phyloP scores from a whole-genome alignment of 2,888 invertebrate species.

The Tromatobia lineatoria region DNA sequence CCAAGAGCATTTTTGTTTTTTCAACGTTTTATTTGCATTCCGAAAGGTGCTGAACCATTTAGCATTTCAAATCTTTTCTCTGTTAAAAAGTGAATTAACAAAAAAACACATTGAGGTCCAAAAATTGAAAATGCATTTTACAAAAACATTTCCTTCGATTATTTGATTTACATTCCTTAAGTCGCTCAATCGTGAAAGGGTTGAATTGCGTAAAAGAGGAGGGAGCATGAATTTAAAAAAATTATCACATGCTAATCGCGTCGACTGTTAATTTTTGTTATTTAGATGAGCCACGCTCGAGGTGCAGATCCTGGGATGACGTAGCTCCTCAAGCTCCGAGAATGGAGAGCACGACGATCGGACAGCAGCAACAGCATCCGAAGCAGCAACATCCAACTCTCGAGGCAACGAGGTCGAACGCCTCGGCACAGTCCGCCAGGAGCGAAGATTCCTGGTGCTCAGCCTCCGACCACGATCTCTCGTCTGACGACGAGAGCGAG shows the following conservation, averaged over 20 bases:
- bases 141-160: too few species aligned
- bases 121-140: too few species aligned
- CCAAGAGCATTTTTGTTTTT: too few species aligned
- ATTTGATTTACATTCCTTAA: too few species aligned
- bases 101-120: too few species aligned
- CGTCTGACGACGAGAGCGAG: conserved; percentile 89
- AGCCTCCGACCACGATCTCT: conserved; percentile 88
- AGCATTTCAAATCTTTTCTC: too few species aligned
- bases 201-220: too few species aligned
- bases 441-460: conserved; percentile 90
- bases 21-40: too few species aligned
- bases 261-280: conserved; percentile 66
- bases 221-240: neutral
- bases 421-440: conserved; percentile 84
- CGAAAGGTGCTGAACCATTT: too few species aligned
- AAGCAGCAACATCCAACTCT: conserved; percentile 79
- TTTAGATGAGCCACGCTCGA: conserved; percentile 92
- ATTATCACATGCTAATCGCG: conserved; percentile 42
- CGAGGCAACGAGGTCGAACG: conserved; percentile 81
- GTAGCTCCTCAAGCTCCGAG: conserved; percentile 77
- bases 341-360: conserved; percentile 73
- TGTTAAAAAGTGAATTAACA: too few species aligned
- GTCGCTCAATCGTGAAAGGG: too few species aligned
- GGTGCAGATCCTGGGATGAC: conserved; percentile 93
- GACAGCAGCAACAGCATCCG: conserved; percentile 57